A percentile compares a stretch with the other conserved stretches of the same genome.
Evolutionary conservation across 1,140 invertebrate genomes (phyloP).

Genomic region (Anastatus disparis): DNA sequence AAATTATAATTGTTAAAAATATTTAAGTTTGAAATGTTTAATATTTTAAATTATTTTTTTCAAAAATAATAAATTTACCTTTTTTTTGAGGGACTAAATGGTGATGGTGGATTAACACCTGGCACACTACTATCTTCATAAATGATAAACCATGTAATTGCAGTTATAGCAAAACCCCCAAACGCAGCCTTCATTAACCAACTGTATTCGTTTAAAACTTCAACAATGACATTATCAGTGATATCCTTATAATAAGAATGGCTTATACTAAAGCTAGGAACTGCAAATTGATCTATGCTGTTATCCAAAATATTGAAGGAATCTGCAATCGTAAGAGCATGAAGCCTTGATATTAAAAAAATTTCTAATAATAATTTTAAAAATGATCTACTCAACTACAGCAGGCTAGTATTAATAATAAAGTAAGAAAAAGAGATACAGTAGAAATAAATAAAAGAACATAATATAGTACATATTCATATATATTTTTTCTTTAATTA

Average conservation of each 20-base stretch:
- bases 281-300: slow-evolving; percentile 36
- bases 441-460: slow-evolving; percentile 18
- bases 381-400: slow-evolving; percentile 36
- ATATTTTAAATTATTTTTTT: too few species aligned
- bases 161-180: slow-evolving; percentile 50
- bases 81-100: slow-evolving; percentile 49
- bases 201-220: slow-evolving; percentile 44
- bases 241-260: slow-evolving; percentile 45
- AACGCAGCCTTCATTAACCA: slow-evolving; percentile 55
- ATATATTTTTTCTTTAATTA: slow-evolving; percentile 19
- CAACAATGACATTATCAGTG: slow-evolving; percentile 36
- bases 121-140: slow-evolving; percentile 60
- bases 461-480: neutral
- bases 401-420: slow-evolving; percentile 19
- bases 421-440: slow-evolving; percentile 13
- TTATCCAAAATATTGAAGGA: slow-evolving; percentile 41
- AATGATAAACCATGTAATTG: slow-evolving; percentile 59
- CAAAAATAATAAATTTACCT: slow-evolving; percentile 49
- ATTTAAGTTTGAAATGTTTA: too few species aligned
- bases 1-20: too few species aligned
- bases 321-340: slow-evolving; percentile 37
- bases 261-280: slow-evolving; percentile 43
- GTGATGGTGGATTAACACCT: slow-evolving; percentile 55
- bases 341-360: slow-evolving; percentile 10
- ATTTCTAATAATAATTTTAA: slow-evolving; percentile 20